A percentile compares a stretch with the other conserved stretches of the same genome.
Evolutionary conservation across 1,140 invertebrate species (phyloP).

Genomic region (Drosophila ercepeae): DNA sequence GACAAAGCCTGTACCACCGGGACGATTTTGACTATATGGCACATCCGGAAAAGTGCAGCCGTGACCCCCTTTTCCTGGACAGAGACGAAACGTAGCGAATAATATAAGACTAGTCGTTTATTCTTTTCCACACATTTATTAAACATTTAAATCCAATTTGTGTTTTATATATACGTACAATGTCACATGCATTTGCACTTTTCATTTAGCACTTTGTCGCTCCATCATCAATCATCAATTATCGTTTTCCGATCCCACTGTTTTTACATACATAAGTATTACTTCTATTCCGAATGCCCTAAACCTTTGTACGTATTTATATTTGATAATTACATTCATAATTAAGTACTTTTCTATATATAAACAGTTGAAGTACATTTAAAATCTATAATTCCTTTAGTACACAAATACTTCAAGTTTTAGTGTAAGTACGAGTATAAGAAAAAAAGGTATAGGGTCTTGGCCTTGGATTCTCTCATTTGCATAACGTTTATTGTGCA

Average conservation of each 20-base stretch:
- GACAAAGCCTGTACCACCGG: constrained; percentile 7
- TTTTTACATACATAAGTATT: constrained; percentile 48
- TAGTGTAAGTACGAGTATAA: constrained; percentile 63
- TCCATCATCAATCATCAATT: constrained; percentile 20
- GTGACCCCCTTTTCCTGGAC: constrained; percentile 56
- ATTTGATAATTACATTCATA: constrained; percentile 70
- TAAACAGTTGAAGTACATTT: constrained; percentile 74
- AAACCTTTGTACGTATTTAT: constrained; percentile 51
- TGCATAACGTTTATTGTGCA: constrained; percentile 73
- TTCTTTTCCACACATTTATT: constrained; percentile 78
- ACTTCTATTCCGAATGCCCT: constrained; percentile 32
- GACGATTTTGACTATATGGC: constrained; percentile 27
- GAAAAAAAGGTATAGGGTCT: constrained; percentile 50
- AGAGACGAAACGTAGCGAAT: constrained; percentile 9
- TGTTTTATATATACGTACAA: constrained; percentile 64
- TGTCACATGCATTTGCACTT: constrained; percentile 51
- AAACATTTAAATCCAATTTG: constrained; percentile 81
- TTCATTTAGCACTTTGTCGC: constrained; percentile 27
- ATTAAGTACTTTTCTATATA: constrained; percentile 63
- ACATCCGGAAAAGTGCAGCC: constrained; percentile 41
- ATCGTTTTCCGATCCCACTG: constrained; percentile 7
- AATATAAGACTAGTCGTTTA: background rate
- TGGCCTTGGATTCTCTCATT: constrained; percentile 54
- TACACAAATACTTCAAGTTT: constrained; percentile 76
- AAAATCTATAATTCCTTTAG: constrained; percentile 70